These are phyloP conservation scores for Palythoa grandis DNA, from an alignment of 92 coral and sea anemone species.

Conservation along the genomic window DNA sequence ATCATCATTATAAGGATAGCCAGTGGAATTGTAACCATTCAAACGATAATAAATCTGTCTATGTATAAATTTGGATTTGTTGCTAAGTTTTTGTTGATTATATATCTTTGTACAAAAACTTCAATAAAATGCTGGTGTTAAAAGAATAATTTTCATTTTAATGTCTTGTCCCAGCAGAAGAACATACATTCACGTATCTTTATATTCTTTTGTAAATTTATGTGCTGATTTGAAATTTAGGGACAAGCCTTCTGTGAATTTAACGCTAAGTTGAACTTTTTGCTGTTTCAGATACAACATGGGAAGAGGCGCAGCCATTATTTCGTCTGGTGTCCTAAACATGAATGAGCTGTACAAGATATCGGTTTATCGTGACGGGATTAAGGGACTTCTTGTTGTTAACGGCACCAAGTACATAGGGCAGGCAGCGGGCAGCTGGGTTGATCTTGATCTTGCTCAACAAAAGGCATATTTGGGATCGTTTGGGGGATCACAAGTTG, in stretches of 20 bases:
- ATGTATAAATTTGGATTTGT: no score
- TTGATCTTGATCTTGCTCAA: conserved; percentile 1
- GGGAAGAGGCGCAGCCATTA: conserved; percentile 5
- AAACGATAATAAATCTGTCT: no score
- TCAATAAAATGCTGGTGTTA: no score
- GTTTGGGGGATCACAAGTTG: conserved; percentile 27
- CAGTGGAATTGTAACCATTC: neutral
- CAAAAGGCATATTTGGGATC: conserved; percentile 28
- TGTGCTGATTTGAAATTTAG: no score
- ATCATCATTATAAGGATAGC: neutral
- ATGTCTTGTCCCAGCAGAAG: no score
- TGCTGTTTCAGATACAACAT: neutral
- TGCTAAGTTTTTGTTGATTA: no score
- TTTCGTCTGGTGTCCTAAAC: neutral
- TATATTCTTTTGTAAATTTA: no score
- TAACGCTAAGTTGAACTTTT: neutral
- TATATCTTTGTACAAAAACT: no score
- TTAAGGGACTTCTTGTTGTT: conserved; percentile 14
- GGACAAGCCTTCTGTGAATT: neutral
- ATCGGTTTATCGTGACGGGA: conserved; percentile 14
- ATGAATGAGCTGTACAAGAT: conserved; percentile 8
- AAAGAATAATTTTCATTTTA: no score
- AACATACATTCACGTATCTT: no score
- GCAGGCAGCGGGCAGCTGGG: neutral
- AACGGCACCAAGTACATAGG: conserved; percentile 30